These are phyloP conservation scores for Drosophila mimica DNA, from an alignment of 2,888 invertebrate genomes.

Conservation along the genomic window DNA sequence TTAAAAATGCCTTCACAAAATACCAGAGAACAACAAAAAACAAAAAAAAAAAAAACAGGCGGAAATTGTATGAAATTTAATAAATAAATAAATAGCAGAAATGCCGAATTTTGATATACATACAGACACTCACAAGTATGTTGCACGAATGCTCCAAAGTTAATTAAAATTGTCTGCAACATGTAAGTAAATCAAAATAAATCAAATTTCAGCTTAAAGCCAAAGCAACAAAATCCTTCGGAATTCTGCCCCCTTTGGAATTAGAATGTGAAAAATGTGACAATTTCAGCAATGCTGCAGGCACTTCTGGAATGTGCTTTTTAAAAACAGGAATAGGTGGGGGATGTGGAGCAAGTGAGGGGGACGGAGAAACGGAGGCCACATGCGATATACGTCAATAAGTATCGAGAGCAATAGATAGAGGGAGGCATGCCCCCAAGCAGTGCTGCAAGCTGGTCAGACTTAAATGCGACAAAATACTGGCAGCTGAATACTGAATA, in stretches of 20 bases:
- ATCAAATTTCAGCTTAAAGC: slow-evolving; percentile 37
- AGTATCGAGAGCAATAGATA: slow-evolving; percentile 11
- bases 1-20: slow-evolving; percentile 64
- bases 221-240: not conserved
- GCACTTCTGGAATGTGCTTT: slow-evolving; percentile 17
- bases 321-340: not conserved
- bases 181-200: slow-evolving; percentile 49
- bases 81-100: slow-evolving; percentile 62
- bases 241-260: not conserved
- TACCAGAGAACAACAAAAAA: slow-evolving; percentile 32
- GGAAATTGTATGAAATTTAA: slow-evolving; percentile 54
- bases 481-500: slow-evolving; percentile 5
- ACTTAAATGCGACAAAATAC: slow-evolving; percentile 30
- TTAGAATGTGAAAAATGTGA: slow-evolving; percentile 28
- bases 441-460: slow-evolving; percentile 13
- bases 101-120: slow-evolving; percentile 34
- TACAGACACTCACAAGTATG: slow-evolving; percentile 4
- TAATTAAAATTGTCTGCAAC: slow-evolving; percentile 48
- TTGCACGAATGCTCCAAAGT: slow-evolving; percentile 27
- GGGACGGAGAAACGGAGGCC: not conserved
- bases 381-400: not conserved
- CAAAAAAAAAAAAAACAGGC: slow-evolving; percentile 22
- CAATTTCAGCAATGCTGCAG: slow-evolving; percentile 26
- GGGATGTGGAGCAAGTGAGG: not conserved
- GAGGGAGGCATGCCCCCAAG: not conserved